Evolutionary conservation across 2,888 invertebrate genomes (phyloP).

Genomic region (Sthenelais limicola): DNA sequence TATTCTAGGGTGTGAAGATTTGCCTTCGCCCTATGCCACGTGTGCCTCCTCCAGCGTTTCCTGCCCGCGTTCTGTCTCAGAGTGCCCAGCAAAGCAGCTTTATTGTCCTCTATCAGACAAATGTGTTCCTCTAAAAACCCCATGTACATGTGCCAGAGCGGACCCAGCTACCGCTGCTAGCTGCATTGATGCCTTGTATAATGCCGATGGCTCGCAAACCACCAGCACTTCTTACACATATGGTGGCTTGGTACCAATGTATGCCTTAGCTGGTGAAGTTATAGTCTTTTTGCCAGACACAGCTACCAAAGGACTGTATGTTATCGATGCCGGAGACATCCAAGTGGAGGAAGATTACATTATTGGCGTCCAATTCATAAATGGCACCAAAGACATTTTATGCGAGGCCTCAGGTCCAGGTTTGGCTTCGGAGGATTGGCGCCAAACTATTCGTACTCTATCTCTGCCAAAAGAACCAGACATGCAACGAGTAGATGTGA

Average conservation of each 20-base stretch:
- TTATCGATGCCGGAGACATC: not conserved
- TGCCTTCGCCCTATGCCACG: slow-evolving; percentile 15
- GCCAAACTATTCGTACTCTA: not conserved
- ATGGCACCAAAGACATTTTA: not conserved
- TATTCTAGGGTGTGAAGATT: not conserved
- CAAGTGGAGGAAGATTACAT: slow-evolving; percentile 6
- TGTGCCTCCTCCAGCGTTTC: not conserved
- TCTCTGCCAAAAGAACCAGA: slow-evolving; percentile 5
- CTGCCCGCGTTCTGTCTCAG: not conserved
- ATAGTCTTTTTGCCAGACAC: not conserved
- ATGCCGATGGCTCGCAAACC: not conserved
- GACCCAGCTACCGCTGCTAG: not conserved
- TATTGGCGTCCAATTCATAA: slow-evolving; percentile 17
- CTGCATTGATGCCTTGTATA: not conserved
- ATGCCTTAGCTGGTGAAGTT: not conserved
- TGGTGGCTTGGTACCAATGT: not conserved
- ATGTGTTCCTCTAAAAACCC: not conserved
- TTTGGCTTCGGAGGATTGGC: not conserved
- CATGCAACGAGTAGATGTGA: slow-evolving; percentile 7
- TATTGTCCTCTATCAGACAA: slow-evolving; percentile 10
- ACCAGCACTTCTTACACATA: not conserved
- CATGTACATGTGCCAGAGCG: not conserved
- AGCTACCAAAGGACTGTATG: not conserved
- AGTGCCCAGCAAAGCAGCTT: not conserved
- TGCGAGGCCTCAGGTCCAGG: slow-evolving; percentile 4